These are phyloP conservation scores for Drosophila trapezifrons DNA, from an alignment of 1,140 invertebrate genomes.

Conservation along the genomic window DNA sequence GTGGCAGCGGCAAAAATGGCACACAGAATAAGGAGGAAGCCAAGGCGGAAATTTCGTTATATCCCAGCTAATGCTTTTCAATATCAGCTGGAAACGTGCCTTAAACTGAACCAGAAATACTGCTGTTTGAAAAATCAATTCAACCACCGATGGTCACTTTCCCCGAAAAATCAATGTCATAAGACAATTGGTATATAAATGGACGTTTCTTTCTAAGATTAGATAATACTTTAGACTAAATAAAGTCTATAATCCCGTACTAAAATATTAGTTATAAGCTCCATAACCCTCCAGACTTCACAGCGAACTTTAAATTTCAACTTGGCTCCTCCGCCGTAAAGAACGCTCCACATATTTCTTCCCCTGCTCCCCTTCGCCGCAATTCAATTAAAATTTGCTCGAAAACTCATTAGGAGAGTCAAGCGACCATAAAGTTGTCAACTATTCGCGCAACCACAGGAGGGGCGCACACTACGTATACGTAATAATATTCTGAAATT, in stretches of 20 bases:
- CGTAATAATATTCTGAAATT: constrained; percentile 77
- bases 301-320: neutral
- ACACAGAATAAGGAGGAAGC: constrained; percentile 13
- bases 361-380: constrained; percentile 9
- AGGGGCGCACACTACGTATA: constrained; percentile 53
- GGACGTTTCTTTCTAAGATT: too few relatives aligned
- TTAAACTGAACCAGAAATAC: constrained; percentile 2
- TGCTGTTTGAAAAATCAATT: constrained; percentile 10
- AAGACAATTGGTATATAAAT: too few relatives aligned
- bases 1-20: constrained; percentile 24
- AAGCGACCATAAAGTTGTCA: constrained; percentile 71
- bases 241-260: neutral
- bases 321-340: neutral
- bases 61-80: constrained; percentile 32
- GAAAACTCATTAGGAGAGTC: constrained; percentile 65
- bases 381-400: constrained; percentile 69
- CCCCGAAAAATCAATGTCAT: too few relatives aligned
- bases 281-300: too few relatives aligned
- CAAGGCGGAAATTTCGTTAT: constrained; percentile 36
- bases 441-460: constrained; percentile 35
- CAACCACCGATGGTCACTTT: neutral
- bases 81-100: constrained; percentile 20
- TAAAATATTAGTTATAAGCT: neutral
- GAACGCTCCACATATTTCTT: constrained; percentile 9
- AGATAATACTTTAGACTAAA: neutral